Percentiles rank a stretch among this genome's conserved stretches.
These are phyloP conservation scores for Anodontia alba DNA, from an alignment of 2,888 invertebrate species.

Conservation along the genomic window DNA sequence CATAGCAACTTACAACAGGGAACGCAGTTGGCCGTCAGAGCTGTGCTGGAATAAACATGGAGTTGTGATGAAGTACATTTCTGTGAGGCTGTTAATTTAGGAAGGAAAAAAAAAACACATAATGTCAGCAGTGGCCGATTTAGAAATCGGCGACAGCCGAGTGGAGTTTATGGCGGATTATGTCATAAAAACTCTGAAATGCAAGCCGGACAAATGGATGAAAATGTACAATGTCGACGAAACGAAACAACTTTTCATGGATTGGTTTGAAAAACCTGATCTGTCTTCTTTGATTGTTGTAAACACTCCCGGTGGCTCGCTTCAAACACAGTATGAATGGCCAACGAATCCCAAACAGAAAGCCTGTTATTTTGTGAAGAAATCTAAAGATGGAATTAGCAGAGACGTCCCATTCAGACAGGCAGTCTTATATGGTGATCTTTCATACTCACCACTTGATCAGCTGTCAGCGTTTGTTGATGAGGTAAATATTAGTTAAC, in stretches of 20 bases:
- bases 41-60: no score
- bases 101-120: not conserved
- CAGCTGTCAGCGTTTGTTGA: conserved; percentile 96
- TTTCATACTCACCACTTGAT: conserved; percentile 95
- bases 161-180: conserved; percentile 94
- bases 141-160: conserved; percentile 88
- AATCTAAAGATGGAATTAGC: conserved; percentile 88
- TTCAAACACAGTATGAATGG: conserved; percentile 93
- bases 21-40: no score
- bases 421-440: conserved; percentile 92
- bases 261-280: conserved; percentile 85
- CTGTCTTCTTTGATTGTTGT: conserved; percentile 76
- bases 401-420: conserved; percentile 87
- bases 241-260: conserved; percentile 82
- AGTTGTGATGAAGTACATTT: no score
- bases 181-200: conserved; percentile 88
- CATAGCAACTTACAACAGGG: no score
- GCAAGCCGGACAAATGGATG: conserved; percentile 97
- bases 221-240: conserved; percentile 88
- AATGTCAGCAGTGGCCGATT: conserved; percentile 73
- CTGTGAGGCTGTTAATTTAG: no score
- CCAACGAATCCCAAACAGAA: conserved; percentile 89
- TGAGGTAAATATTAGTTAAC: conserved; percentile 88
- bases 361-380: conserved; percentile 91
- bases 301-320: conserved; percentile 79